Evolutionary conservation across 2,797 vertebrate species (phyloP).

Genomic region (Neosilurus mollespiculum): DNA sequence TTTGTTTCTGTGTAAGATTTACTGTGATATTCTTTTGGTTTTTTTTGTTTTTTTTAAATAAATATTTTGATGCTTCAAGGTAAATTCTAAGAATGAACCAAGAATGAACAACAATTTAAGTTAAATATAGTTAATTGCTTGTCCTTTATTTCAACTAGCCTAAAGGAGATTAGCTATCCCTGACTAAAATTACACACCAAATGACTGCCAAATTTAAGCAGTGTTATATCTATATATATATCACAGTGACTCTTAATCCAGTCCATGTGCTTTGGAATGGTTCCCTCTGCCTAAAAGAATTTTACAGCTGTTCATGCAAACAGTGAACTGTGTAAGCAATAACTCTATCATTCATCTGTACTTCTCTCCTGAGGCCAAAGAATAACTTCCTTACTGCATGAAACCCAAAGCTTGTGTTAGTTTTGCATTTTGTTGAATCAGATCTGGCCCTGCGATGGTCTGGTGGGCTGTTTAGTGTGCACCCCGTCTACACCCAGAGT

Average conservation of each 20-base stretch:
- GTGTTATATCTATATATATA: slow-evolving; percentile 50
- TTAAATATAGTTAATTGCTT: not conserved
- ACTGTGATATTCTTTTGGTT: not conserved
- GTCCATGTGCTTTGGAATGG: slow-evolving; percentile 66
- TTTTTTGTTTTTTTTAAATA: not conserved
- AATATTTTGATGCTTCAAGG: not conserved
- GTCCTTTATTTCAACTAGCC: not conserved
- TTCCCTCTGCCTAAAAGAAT: slow-evolving; percentile 65
- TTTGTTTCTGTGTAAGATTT: not conserved
- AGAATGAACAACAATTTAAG: not conserved
- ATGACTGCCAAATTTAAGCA: slow-evolving; percentile 27
- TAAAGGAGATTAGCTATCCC: slow-evolving; percentile 7
- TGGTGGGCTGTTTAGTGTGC: no score
- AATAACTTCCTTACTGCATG: not conserved
- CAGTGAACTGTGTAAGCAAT: slow-evolving; percentile 65
- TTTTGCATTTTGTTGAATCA: not conserved
- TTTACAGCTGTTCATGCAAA: slow-evolving; percentile 70
- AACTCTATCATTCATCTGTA: slow-evolving; percentile 22
- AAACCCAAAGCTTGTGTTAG: not conserved
- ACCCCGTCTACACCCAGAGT: no score
- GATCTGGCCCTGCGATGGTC: no score
- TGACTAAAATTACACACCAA: slow-evolving; percentile 9
- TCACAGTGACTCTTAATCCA: slow-evolving; percentile 56
- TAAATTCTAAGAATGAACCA: not conserved
- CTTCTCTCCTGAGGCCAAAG: not conserved